phyloP scores from a whole-genome alignment of 2,113 vertebrate species.

The Propithecus coquereli region DNA sequence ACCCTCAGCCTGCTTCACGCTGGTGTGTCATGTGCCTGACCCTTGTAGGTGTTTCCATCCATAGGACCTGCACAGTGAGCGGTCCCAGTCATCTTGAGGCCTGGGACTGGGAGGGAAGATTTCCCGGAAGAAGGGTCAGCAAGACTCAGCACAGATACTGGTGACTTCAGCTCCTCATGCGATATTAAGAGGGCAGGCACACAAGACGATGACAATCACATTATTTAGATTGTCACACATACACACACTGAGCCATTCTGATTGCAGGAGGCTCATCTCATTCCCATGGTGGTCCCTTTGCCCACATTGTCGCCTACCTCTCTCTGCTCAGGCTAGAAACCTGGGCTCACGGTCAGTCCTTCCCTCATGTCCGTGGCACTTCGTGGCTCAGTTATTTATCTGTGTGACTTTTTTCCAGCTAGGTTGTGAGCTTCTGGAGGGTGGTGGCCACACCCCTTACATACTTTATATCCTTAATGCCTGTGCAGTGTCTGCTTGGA shows the following conservation, averaged over 20 bases:
- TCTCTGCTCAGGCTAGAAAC: neutral
- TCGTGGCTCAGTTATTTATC: neutral
- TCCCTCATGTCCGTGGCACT: neutral
- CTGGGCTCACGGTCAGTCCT: fast-evolving
- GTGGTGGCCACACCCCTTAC: neutral
- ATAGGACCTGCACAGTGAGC: neutral
- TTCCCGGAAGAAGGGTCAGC: neutral
- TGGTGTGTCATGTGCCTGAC: neutral
- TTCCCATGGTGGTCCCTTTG: neutral
- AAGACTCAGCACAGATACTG: no score
- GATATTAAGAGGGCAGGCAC: neutral
- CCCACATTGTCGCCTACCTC: neutral
- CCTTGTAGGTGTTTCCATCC: neutral
- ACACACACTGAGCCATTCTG: neutral
- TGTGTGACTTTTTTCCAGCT: neutral
- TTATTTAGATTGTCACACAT: neutral
- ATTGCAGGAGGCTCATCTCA: neutral
- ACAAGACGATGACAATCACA: no score
- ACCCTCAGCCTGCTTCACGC: neutral
- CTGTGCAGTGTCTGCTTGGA: neutral
- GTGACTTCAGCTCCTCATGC: neutral
- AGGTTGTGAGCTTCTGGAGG: neutral
- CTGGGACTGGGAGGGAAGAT: neutral
- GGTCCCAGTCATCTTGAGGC: neutral
- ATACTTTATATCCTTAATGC: neutral